These are phyloP conservation scores for Drosophila miranda DNA, from an alignment of 1,140 invertebrate species.

Conservation along the genomic window DNA sequence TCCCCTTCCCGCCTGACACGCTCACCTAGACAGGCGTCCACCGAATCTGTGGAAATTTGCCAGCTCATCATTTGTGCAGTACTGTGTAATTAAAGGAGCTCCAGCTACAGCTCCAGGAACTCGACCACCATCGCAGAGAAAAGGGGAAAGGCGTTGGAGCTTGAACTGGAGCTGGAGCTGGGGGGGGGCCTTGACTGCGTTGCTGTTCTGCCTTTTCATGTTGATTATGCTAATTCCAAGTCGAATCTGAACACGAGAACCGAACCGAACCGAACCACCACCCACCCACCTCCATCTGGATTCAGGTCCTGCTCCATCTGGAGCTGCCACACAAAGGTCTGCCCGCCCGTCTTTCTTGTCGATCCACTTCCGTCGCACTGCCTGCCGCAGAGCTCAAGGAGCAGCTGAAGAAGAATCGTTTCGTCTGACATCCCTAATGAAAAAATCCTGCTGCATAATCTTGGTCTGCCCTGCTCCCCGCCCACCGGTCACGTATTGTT, in stretches of 20 bases:
- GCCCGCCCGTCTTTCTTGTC: conserved; percentile 28
- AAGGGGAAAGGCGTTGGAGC: neutral
- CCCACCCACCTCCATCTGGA: conserved; percentile 11
- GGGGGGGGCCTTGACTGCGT: conserved; percentile 50
- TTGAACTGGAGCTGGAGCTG: conserved; percentile 2
- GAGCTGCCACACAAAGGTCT: conserved; percentile 55
- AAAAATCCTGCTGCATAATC: conserved; percentile 72
- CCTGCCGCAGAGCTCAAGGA: conserved; percentile 38
- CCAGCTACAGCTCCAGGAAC: conserved; percentile 38
- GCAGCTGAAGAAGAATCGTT: conserved; percentile 28
- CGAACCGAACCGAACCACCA: conserved; percentile 51
- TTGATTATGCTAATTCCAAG: conserved; percentile 76
- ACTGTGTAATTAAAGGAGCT: conserved; percentile 73
- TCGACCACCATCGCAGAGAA: conserved; percentile 51
- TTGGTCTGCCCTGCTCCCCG: neutral
- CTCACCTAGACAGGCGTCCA: conserved; percentile 44
- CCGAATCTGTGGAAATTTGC: conserved; percentile 60
- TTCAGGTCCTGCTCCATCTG: conserved; percentile 39
- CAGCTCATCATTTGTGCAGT: conserved; percentile 72
- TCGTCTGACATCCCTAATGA: conserved; percentile 62
- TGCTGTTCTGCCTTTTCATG: conserved; percentile 72
- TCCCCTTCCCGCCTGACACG: conserved; percentile 4
- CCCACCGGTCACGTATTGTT: conserved; percentile 14
- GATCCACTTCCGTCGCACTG: conserved; percentile 61
- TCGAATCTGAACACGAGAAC: conserved; percentile 64